phyloP scores from a whole-genome alignment of 2,888 invertebrate genomes.

The Hoplodrina ambigua region DNA sequence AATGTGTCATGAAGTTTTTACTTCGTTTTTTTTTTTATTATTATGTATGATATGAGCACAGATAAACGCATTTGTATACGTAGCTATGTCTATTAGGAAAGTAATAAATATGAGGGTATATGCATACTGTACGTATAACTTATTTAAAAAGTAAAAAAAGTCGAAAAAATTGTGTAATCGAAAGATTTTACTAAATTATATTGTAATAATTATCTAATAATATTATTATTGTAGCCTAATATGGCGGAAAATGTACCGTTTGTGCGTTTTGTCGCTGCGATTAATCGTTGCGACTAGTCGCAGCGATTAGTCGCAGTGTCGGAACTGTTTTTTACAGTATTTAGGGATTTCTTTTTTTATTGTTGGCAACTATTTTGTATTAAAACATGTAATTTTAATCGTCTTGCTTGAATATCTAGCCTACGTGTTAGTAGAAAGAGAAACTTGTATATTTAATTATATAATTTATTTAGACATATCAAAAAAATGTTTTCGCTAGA shows the following conservation, averaged over 20 bases:
- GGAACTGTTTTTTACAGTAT: slow-evolving; percentile 47
- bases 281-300: slow-evolving; percentile 12
- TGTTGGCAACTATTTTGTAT: slow-evolving; percentile 53
- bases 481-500: slow-evolving; percentile 27
- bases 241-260: slow-evolving; percentile 31
- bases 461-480: slow-evolving; percentile 57
- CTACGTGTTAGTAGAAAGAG: slow-evolving; percentile 12
- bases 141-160: slow-evolving; percentile 35
- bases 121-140: slow-evolving; percentile 58
- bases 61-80: slow-evolving; percentile 62
- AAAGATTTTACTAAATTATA: slow-evolving; percentile 55
- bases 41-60: slow-evolving; percentile 26
- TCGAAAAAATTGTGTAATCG: slow-evolving; percentile 51
- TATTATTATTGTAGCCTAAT: slow-evolving; percentile 34
- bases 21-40: no score
- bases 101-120: slow-evolving; percentile 62
- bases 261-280: slow-evolving; percentile 31
- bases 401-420: slow-evolving; percentile 12
- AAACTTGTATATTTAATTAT: slow-evolving; percentile 47
- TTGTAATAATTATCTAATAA: slow-evolving; percentile 26
- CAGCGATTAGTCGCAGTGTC: slow-evolving; percentile 6
- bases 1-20: no score
- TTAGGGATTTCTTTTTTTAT: slow-evolving; percentile 43
- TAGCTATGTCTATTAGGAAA: slow-evolving; percentile 46
- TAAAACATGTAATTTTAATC: slow-evolving; percentile 40